Conservation (phyloP, 2,797 vertebrate genomes). For the Sciurus vulgaris region DNA sequence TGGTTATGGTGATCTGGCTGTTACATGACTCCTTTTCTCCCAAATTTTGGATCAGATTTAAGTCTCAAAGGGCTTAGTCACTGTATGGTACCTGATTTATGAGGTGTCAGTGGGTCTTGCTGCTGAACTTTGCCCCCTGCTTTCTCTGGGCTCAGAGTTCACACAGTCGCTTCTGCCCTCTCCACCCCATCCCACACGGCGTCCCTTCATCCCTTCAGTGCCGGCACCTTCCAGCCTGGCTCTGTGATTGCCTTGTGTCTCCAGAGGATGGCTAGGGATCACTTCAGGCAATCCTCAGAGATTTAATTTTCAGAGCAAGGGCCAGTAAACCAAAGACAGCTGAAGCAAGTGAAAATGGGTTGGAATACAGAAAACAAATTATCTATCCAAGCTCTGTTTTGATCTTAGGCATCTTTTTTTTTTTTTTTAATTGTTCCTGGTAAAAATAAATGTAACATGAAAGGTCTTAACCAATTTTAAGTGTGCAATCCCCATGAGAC, state of each 20-base stretch:
- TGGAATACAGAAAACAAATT: background rate
- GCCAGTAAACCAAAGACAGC: background rate
- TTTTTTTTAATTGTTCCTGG: background rate
- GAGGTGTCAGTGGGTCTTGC: rapidly evolving
- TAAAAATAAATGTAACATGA: background rate
- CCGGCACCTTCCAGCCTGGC: background rate
- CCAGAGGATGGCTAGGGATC: background rate
- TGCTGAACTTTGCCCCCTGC: background rate
- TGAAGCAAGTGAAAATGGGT: background rate
- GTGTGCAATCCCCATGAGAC: background rate
- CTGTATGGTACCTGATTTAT: rapidly evolving
- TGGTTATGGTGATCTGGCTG: background rate
- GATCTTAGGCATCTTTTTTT: background rate
- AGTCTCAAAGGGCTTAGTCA: background rate
- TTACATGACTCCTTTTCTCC: background rate
- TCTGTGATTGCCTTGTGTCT: background rate
- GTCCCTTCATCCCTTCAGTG: background rate
- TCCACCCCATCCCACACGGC: background rate
- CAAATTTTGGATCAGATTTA: background rate
- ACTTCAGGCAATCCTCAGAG: background rate
- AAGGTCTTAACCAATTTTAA: background rate
- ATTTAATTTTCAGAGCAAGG: background rate
- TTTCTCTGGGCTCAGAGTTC: rapidly evolving
- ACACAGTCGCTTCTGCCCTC: rapidly evolving
- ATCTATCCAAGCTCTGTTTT: background rate